Base-by-base conservation (phyloP, 2,797 vertebrate species). In the Delichon dasypus region DNA sequence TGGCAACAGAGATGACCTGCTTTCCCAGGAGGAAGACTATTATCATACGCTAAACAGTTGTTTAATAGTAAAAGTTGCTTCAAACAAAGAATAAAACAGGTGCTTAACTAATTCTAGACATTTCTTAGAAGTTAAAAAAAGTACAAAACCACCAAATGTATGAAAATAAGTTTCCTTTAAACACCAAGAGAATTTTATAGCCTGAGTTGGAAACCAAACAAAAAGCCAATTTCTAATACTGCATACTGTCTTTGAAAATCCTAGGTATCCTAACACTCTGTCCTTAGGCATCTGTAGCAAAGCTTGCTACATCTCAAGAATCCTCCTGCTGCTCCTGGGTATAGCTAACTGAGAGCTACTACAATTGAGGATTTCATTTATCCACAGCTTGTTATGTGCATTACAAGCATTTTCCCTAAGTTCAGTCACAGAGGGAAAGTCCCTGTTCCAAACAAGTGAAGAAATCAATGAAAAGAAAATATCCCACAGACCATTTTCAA, bases 41-140 rank as follows among this genome's bases (percentile, higher is more conserved):
- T 90, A 86, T 93, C 55, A 50, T 62, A 91, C 64, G 45, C 55
- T 88, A 93, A 95, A 50, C 55, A 95, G 64, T 45, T 95, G 90
- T 70, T 94, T 91, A 81, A 88, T 91, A 92, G 16, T 17, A 85
- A 51, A 88, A 91, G 61, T 70, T 76, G 5, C 38, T 82, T 82
- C 74, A 87, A 75, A 95, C 8, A 29, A 90, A 92, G 77, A 91
- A 73, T 23, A 60, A 90, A 95, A 82, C 74, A 94, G 80, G 95
- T 95, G 78, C 22, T 93, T 90, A 96, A 94, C 48, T 94, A 89
- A 89, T 88, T 88, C 79, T 79, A 76, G 80, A 74, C 16, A 71
- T 92, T 87, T 67, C 14, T 82, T 45, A 77, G 62, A 72, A 74
- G 25, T 66, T 10, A 5, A 26, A 60, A 54, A 70, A 34, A 29